phyloP scores from a whole-genome alignment of 2,888 invertebrate genomes.

The Endotricha flammealis region DNA sequence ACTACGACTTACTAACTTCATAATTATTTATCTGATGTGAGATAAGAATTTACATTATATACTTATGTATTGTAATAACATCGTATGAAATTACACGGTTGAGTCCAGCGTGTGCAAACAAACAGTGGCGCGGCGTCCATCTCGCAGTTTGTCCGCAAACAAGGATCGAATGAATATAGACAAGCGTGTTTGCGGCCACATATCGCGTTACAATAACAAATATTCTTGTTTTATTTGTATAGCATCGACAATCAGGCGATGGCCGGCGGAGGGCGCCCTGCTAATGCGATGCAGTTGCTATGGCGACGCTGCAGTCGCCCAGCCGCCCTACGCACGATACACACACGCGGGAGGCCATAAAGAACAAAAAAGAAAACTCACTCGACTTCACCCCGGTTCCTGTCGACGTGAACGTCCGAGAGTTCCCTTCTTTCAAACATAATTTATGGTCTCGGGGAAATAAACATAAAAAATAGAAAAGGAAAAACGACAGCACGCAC shows the following conservation, averaged over 20 bases:
- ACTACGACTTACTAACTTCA: too few relatives aligned
- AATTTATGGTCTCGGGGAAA: conserved; percentile 79
- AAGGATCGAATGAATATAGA: conserved; percentile 70
- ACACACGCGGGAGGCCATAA: conserved; percentile 64
- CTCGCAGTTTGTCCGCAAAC: conserved; percentile 71
- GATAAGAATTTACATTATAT: conserved; percentile 10
- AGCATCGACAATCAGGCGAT: conserved; percentile 35
- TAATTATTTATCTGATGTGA: too few relatives aligned
- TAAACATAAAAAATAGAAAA: conserved; percentile 80
- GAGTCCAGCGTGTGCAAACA: conserved; percentile 48
- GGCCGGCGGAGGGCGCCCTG: conserved; percentile 28
- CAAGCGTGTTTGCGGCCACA: conserved; percentile 60
- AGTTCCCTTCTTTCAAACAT: conserved; percentile 79
- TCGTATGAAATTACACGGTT: conserved; percentile 56
- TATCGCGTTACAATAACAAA: conserved; percentile 72
- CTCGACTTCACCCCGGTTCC: conserved; percentile 70
- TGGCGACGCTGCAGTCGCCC: conserved; percentile 68
- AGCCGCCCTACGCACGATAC: conserved; percentile 55
- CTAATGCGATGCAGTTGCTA: conserved; percentile 71
- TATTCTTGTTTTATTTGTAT: conserved; percentile 49
- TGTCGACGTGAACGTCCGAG: conserved; percentile 73
- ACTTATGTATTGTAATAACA: conserved; percentile 27
- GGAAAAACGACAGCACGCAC: conserved; percentile 78
- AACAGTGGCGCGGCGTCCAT: conserved; percentile 64
- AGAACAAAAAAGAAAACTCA: conserved; percentile 69